Base-by-base conservation (phyloP, 2,888 invertebrate genomes). In the Pinctada fucata region DNA sequence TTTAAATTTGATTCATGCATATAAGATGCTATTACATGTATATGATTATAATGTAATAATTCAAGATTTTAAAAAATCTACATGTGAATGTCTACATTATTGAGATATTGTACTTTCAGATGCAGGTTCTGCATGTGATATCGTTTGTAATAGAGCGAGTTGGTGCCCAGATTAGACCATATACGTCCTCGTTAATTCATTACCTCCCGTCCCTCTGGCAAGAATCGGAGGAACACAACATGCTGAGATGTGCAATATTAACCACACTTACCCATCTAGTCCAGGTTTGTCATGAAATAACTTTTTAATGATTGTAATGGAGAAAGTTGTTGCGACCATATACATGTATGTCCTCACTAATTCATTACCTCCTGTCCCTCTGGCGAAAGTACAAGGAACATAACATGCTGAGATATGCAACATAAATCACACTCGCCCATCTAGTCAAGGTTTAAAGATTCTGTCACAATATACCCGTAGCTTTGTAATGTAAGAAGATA, bases 141-240 rank as follows among this genome's bases (percentile, higher is more conserved):
- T 97, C 97, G 68, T 96, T 96, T 91, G 95, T 98, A 90, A 96
- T 97, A 88, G 97, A 97, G 93, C 94, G 97, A 77, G 96, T 97
- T 92, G 97, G 96, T 45, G 94, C 95, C 72, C 95, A 95, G 74
- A 95, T 96, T 71, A 95, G 95, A 75, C 95, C 95, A 0, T 95
- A 96, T 92, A 90, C 92, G 10, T 94, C 94, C 79, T 94, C 95
- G 16, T 94, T 98, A 75, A 95, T 96, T 86, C 95, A 95, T 79
- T 98, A 97, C 92, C 94, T 98, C 86, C 97, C 98, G 8, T 93
- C 95, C 84, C 93, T 98, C 84, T 98, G 98, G 98, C 95, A 95
- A 81, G 96, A 97, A 92, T 96, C 97, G 8, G 95, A 95, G 79
- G 95, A 95, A 79, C 97, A 97, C 91, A 96, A 97, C 92, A 97